Percentiles rank a stretch among this genome's conserved stretches.
Conservation (phyloP, 2,113 vertebrate species). For the Callospermophilus lateralis region DNA sequence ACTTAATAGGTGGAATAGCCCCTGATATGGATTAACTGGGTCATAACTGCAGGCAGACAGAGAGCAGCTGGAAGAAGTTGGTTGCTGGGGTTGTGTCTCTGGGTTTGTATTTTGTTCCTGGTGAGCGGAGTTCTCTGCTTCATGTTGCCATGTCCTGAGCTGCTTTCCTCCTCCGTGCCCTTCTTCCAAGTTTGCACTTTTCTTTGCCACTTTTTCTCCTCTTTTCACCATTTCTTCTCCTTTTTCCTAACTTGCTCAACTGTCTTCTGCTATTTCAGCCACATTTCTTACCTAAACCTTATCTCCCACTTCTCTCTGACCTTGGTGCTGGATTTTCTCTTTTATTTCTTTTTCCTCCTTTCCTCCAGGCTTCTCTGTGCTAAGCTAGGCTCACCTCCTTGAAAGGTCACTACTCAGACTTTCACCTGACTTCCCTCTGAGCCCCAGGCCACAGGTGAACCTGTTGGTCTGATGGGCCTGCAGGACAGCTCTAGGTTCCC, state of each 20-base stretch:
- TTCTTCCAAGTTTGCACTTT: background rate
- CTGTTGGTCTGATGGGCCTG: fast-evolving
- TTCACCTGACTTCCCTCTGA: background rate
- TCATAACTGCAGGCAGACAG: no score
- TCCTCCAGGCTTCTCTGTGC: background rate
- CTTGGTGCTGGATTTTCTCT: background rate
- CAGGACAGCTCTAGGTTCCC: background rate
- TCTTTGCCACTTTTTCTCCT: background rate
- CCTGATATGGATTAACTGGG: no score
- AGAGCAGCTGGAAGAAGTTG: no score
- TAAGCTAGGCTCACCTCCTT: background rate
- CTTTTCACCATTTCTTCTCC: background rate
- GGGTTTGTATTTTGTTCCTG: no score
- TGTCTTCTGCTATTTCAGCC: background rate
- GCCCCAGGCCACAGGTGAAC: fast-evolving
- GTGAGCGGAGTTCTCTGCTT: no score
- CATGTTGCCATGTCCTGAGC: no score
- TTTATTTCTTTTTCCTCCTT: background rate
- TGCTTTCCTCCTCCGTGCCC: no score
- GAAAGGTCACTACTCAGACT: background rate
- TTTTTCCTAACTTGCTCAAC: background rate
- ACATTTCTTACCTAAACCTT: background rate
- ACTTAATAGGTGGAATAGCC: no score
- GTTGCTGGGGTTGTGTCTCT: no score
- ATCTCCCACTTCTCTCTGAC: background rate